Percentiles rank a stretch among this genome's conserved stretches.
Evolutionary conservation across 2,797 vertebrate species (phyloP).

Genomic region (Adelosebastes latens): DNA sequence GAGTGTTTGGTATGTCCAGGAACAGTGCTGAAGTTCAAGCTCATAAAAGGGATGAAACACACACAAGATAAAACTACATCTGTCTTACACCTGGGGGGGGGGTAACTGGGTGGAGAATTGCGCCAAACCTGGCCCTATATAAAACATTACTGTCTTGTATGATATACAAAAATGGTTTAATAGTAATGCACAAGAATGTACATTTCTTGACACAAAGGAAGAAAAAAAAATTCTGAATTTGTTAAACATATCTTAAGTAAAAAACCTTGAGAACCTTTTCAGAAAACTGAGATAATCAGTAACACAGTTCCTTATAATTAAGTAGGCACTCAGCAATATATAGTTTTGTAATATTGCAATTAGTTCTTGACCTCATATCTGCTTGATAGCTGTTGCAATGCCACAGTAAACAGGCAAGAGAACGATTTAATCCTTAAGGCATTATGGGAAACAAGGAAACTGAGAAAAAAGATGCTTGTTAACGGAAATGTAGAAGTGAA

Average conservation of each 20-base stretch:
- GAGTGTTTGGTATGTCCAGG: constrained; percentile 25
- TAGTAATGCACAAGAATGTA: neutral
- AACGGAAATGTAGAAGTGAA: neutral
- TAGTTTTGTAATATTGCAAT: neutral
- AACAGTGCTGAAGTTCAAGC: neutral
- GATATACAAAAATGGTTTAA: neutral
- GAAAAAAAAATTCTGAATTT: neutral
- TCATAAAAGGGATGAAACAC: constrained; percentile 1
- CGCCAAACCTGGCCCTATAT: neutral
- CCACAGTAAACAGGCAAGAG: neutral
- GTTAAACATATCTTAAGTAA: neutral
- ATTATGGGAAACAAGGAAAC: neutral
- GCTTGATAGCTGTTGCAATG: neutral
- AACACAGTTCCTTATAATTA: neutral
- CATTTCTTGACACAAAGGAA: neutral
- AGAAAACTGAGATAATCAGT: neutral
- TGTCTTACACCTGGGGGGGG: neutral
- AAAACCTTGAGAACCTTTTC: neutral
- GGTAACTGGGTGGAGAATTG: neutral
- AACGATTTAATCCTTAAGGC: neutral
- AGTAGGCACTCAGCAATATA: neutral
- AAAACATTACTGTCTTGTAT: neutral
- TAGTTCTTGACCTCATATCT: neutral
- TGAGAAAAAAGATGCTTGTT: neutral
- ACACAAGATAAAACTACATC: neutral